A percentile compares a stretch with the other conserved stretches of the same genome.
phyloP scores from a whole-genome alignment of 2,113 vertebrate genomes.

The Riparia riparia region DNA sequence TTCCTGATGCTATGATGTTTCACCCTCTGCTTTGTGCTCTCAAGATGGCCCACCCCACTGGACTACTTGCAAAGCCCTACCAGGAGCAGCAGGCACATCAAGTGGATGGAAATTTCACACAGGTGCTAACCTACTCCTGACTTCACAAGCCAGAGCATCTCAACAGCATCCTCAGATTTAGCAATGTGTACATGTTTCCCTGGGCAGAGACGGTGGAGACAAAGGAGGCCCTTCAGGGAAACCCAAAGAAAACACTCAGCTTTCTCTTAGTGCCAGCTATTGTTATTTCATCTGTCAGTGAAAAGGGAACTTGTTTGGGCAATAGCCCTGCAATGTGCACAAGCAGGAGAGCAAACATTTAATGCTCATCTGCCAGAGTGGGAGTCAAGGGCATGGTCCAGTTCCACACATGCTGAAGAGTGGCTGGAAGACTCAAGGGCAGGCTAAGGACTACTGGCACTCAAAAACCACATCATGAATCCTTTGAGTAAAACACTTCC shows the following conservation, averaged over 20 bases:
- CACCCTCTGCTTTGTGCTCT: background rate
- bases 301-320: conserved; percentile 26
- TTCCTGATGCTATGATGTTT: accelerated
- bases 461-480: background rate
- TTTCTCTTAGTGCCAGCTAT: conserved; percentile 2
- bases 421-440: background rate
- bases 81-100: accelerated
- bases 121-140: background rate
- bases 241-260: background rate
- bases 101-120: background rate
- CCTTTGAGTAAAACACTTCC: background rate
- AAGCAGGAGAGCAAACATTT: background rate
- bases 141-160: background rate
- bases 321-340: background rate
- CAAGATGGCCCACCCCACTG: background rate
- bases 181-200: background rate
- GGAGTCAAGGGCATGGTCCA: background rate
- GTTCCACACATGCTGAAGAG: background rate
- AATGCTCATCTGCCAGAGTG: accelerated
- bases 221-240: conserved; percentile 26
- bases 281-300: conserved; percentile 45
- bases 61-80: background rate
- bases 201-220: background rate
- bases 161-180: background rate
- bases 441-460: background rate